These are phyloP conservation scores for Manacus vitellinus DNA, from an alignment of 2,113 vertebrate species.

Conservation along the genomic window DNA sequence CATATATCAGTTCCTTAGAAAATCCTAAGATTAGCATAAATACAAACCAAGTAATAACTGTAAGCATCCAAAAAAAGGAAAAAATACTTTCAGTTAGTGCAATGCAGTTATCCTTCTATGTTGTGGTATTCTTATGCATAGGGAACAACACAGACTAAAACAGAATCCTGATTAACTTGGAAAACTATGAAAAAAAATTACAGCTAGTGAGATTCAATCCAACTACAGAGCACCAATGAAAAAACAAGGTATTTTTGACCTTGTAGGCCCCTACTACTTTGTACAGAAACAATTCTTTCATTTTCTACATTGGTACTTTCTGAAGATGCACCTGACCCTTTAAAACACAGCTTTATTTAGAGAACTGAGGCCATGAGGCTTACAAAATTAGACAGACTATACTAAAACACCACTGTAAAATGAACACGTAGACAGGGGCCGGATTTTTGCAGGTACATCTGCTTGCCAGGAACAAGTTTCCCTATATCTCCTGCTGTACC, in stretches of 20 bases:
- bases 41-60: not conserved
- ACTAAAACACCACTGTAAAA: not conserved
- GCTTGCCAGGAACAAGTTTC: not conserved
- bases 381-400: not conserved
- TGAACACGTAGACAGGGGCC: not conserved
- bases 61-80: not conserved
- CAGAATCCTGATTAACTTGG: not conserved
- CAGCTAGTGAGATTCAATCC: not conserved
- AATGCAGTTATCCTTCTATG: not conserved
- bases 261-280: not conserved
- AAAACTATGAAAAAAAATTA: not conserved
- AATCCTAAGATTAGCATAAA: not conserved
- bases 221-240: not conserved
- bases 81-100: not conserved
- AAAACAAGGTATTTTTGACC: not conserved
- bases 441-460: not conserved
- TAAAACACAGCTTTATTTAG: not conserved
- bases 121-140: not conserved
- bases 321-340: not conserved
- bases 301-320: not conserved
- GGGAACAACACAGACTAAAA: not conserved
- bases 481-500: not conserved
- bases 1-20: not conserved
- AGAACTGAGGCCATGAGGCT: not conserved
- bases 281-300: not conserved